Evolutionary conservation across 2,888 invertebrate genomes (phyloP).

Genomic region (Serripes groenlandicus): DNA sequence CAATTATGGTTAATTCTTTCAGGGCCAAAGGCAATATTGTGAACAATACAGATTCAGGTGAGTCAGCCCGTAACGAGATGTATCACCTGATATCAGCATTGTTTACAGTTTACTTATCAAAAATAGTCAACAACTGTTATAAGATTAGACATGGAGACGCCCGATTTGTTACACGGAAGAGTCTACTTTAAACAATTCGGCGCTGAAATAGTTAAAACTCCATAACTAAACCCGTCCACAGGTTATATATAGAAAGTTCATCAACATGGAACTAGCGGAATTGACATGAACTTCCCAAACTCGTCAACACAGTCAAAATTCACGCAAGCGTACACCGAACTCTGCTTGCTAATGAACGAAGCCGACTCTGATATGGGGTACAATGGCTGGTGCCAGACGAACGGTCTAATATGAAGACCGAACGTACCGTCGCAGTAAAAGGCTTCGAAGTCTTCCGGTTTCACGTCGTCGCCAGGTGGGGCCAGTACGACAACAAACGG

Average conservation of each 20-base stretch:
- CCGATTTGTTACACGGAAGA: no score
- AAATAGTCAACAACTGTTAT: no score
- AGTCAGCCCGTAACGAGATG: no score
- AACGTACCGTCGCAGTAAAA: conserved; percentile 73
- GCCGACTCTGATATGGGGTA: conserved; percentile 60
- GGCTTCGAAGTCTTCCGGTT: conserved; percentile 64
- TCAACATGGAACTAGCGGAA: conserved; percentile 45
- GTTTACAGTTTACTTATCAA: no score
- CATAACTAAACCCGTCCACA: not conserved
- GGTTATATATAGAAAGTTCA: not conserved
- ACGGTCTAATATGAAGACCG: conserved; percentile 67
- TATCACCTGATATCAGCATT: no score
- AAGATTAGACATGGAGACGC: no score
- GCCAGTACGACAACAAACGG: conserved; percentile 54
- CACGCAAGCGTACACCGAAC: conserved; percentile 63
- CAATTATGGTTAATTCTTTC: no score
- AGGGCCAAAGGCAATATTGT: no score
- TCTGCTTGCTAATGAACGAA: conserved; percentile 62
- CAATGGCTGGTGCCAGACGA: conserved; percentile 70
- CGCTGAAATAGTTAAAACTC: no score
- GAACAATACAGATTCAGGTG: no score
- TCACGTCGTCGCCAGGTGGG: conserved; percentile 69
- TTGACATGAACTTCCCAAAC: conserved; percentile 58
- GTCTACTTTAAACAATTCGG: no score
- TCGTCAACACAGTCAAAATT: conserved; percentile 63